A percentile compares a stretch with the other conserved stretches of the same genome.
Conservation (phyloP, 2,888 invertebrate genomes). For the Hyposoter dolosus region DNA sequence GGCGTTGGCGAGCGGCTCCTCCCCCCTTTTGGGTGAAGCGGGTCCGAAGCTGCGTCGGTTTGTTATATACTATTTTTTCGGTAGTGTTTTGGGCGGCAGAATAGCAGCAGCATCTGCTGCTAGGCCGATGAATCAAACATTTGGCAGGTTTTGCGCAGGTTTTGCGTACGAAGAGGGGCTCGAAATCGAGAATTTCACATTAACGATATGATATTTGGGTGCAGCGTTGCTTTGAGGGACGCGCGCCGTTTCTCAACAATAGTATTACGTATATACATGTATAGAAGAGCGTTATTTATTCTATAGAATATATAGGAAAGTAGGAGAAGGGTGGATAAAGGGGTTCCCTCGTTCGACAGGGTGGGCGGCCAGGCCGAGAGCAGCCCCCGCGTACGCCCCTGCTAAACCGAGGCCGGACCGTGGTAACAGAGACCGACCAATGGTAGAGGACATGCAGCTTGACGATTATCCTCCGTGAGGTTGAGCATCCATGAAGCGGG, state of each 20-base stretch:
- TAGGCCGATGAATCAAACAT: slow-evolving; percentile 37
- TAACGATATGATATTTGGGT: neutral
- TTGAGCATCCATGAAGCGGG: slow-evolving; percentile 1
- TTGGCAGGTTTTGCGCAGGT: slow-evolving; percentile 38
- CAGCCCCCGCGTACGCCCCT: slow-evolving; percentile 81
- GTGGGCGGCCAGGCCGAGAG: slow-evolving; percentile 78
- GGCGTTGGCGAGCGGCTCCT: slow-evolving; percentile 75
- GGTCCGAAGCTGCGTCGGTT: slow-evolving; percentile 33
- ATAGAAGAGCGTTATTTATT: slow-evolving; percentile 13
- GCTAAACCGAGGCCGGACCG: slow-evolving; percentile 74
- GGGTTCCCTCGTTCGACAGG: slow-evolving; percentile 70
- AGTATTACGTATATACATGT: neutral
- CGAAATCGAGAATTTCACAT: neutral
- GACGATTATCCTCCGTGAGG: slow-evolving; percentile 64
- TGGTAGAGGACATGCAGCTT: slow-evolving; percentile 60
- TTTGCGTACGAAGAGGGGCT: neutral
- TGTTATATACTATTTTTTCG: slow-evolving; percentile 40
- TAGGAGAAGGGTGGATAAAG: slow-evolving; percentile 56
- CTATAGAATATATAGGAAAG: slow-evolving; percentile 13
- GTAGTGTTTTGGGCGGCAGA: slow-evolving; percentile 17
- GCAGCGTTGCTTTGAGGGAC: slow-evolving; percentile 1
- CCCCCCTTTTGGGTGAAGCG: slow-evolving; percentile 67
- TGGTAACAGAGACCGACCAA: slow-evolving; percentile 61
- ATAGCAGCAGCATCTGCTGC: slow-evolving; percentile 24
- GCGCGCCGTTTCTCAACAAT: slow-evolving; percentile 11